Evolutionary conservation across 2,888 invertebrate genomes (phyloP).

Genomic region (Colostygia pectinataria): DNA sequence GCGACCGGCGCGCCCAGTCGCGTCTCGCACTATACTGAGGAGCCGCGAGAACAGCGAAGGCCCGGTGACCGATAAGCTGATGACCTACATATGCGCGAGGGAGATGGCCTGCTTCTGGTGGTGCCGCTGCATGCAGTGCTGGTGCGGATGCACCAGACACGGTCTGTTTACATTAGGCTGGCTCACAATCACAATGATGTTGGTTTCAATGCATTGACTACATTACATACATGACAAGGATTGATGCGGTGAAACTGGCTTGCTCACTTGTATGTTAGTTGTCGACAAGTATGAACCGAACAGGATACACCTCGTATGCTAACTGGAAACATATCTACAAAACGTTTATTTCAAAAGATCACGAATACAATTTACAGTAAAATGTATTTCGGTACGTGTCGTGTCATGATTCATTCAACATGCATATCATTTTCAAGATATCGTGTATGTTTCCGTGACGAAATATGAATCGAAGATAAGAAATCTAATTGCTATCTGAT

Average conservation of each 20-base stretch:
- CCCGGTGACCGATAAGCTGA: constrained; percentile 45
- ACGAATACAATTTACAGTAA: constrained; percentile 11
- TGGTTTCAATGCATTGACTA: constrained; percentile 7
- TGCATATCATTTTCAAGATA: constrained; percentile 19
- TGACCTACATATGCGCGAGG: constrained; percentile 41
- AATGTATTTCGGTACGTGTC: constrained; percentile 10
- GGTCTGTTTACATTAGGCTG: constrained; percentile 51
- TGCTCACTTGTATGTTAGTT: constrained; percentile 1
- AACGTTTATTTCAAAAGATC: constrained; percentile 5
- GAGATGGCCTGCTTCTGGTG: constrained; percentile 37
- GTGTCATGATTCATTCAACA: constrained; percentile 15
- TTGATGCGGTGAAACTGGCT: constrained; percentile 9
- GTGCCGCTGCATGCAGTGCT: constrained; percentile 18
- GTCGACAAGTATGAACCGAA: background rate
- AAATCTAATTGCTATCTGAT: constrained; percentile 15
- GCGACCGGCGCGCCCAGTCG: constrained; percentile 50
- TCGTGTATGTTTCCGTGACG: constrained; percentile 14
- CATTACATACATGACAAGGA: constrained; percentile 3
- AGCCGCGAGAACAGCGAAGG: constrained; percentile 19
- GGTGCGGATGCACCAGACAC: constrained; percentile 40
- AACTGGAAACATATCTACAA: background rate
- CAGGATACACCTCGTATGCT: background rate
- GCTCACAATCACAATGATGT: constrained; percentile 13
- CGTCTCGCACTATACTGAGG: constrained; percentile 48
- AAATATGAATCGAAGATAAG: constrained; percentile 17